Evolutionary conservation across 2,888 invertebrate genomes (phyloP).

Genomic region (Mayetiola destructor): DNA sequence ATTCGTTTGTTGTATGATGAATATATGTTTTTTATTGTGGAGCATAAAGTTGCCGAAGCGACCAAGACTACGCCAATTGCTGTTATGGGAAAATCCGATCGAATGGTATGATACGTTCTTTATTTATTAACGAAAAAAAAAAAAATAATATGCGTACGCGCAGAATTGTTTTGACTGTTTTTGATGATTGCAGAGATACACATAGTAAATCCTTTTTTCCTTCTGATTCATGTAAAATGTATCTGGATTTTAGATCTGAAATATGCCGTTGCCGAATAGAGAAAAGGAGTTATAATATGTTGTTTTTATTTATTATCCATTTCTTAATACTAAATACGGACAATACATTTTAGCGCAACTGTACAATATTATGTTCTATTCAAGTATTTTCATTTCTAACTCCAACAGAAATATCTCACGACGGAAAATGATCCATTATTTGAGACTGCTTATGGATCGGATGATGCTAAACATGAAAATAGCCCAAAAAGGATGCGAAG

Average conservation of each 20-base stretch:
- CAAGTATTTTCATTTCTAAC: not conserved
- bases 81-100: constrained; percentile 56
- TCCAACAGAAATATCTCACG: not conserved
- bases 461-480: constrained; percentile 13
- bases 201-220: not conserved
- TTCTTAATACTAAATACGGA: too few species aligned
- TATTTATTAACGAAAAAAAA: not conserved
- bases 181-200: too few species aligned
- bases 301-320: too few species aligned
- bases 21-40: constrained; percentile 97
- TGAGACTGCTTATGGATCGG: not conserved
- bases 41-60: constrained; percentile 87
- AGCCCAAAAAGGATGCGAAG: constrained; percentile 14
- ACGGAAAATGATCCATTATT: constrained; percentile 12
- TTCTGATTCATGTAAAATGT: not conserved
- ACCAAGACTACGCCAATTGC: constrained; percentile 86
- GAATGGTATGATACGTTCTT: not conserved
- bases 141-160: too few species aligned
- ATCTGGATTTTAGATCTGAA: too few species aligned
- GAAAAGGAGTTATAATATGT: not conserved
- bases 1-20: constrained; percentile 96
- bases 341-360: too few species aligned
- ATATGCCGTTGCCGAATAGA: not conserved
- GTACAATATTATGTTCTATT: not conserved
- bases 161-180: too few species aligned